Evolutionary conservation across 1,140 invertebrate species (phyloP), one percentile per base, ranked within the genome.

Genomic region (Argopecten irradians): DNA sequence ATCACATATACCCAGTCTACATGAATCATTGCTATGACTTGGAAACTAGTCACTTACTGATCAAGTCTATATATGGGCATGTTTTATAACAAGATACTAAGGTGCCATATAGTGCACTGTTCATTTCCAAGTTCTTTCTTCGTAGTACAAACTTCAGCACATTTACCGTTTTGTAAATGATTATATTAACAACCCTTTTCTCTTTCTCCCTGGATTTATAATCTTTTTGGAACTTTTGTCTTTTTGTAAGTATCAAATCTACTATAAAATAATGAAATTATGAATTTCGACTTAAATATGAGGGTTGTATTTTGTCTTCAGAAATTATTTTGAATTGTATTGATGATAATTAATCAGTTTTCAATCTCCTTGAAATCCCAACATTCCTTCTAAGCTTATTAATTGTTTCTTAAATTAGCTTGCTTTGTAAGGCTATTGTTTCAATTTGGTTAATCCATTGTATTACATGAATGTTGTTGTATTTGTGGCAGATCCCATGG

Each of bases 41-140:
- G 55, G 55, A 71, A 71, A 71, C 55, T 71, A 71, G 55, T 71
- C 55, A 71, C 55, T 28, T n/a, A 46, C 43, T 19, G n/a, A 71
- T 71, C 55, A 71, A 5, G n/a, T 71, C 55, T 71, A 71, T 71
- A 71, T 71, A 28, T 71, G 55, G 55, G 8, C 55, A 71, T 71
- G 2, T 71, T 71, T 71, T 5, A n/a, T 71, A 71, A 55, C 22
- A 71, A 71, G 55, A 71, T 71, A 0, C 55, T 28, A 28, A 28
- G 55, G 55, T 71, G 55, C 55, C 55, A 16, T n/a, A 28, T 28
- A 71, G n/a, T 71, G n/a, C 55, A 71, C 1, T 71, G 28, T 1
- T 46, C 28, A 71, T 71, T 71, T 28, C 28, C 5, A 71, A 71
- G 55, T 28, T 71, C 55, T 28, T 71, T 46, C 43, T 46, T 46